A percentile compares a stretch with the other conserved stretches of the same genome.
Conservation (phyloP, 35 echinoderm and acorn worm species). For the Acanthaster planci region DNA sequence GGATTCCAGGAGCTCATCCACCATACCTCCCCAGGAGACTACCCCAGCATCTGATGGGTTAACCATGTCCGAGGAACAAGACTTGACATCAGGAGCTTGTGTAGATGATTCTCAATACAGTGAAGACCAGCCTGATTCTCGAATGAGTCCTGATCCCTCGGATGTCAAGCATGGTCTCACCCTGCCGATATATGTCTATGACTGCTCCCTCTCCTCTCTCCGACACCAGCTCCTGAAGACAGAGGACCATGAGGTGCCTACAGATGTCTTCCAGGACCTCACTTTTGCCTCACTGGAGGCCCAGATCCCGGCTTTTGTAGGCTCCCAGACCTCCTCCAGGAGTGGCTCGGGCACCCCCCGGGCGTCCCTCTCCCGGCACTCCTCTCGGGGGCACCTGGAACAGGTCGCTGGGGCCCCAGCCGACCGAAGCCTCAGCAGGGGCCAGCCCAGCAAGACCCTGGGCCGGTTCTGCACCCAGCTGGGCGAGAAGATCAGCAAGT, state of each 20-base stretch:
- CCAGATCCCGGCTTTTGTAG: not conserved
- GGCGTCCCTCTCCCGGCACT: constrained; percentile 15
- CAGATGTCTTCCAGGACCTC: constrained; percentile 72
- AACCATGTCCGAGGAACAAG: not conserved
- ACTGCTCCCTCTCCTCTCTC: constrained; percentile 73
- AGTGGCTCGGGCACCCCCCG: not conserved
- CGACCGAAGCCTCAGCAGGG: not conserved
- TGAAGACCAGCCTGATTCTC: constrained; percentile 10
- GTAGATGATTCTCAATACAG: constrained; percentile 4
- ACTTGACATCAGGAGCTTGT: not conserved
- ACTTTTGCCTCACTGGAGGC: constrained; percentile 62
- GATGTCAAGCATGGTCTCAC: constrained; percentile 12
- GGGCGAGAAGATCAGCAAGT: constrained; percentile 59
- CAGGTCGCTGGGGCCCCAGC: not conserved
- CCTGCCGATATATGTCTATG: constrained; percentile 89
- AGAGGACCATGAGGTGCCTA: constrained; percentile 1
- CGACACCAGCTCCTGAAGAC: constrained; percentile 58
- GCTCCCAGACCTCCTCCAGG: constrained; percentile 20
- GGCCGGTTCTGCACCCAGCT: constrained; percentile 63
- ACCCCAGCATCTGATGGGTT: not conserved
- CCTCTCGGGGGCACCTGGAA: constrained; percentile 20
- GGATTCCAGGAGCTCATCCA: not conserved
- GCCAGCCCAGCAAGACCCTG: constrained; percentile 46
- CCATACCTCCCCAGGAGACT: not conserved
- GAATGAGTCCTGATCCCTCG: not conserved